These are phyloP conservation scores for Coregonus sp. DNA, from an alignment of 2,797 vertebrate genomes.

Conservation along the genomic window DNA sequence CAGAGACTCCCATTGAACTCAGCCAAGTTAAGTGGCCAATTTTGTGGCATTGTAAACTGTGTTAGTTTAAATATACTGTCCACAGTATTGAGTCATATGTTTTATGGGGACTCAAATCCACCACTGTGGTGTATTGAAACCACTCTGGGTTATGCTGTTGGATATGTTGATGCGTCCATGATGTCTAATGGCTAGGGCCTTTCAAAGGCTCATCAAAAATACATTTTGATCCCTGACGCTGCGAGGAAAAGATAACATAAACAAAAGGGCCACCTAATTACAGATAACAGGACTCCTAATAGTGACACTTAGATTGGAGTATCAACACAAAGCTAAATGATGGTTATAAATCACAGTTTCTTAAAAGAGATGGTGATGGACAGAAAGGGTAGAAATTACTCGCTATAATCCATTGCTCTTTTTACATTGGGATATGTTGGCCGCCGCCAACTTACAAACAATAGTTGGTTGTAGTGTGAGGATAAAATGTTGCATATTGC, in stretches of 20 bases:
- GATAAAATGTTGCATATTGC: not conserved
- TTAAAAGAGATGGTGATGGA: constrained; percentile 7
- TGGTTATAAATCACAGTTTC: constrained; percentile 28
- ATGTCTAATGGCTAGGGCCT: not conserved
- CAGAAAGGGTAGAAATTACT: constrained; percentile 10
- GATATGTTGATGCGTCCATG: constrained; percentile 13
- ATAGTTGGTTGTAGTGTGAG: not conserved
- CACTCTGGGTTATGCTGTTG: not conserved
- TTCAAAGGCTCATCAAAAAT: not conserved
- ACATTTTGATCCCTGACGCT: not conserved
- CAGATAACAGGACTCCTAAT: constrained; percentile 41
- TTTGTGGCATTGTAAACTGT: constrained; percentile 33
- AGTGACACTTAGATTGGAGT: constrained; percentile 35
- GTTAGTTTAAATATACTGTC: constrained; percentile 36
- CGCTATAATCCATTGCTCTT: not conserved
- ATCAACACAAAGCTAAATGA: constrained; percentile 54
- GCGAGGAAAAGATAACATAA: constrained; percentile 11
- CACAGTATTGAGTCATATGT: constrained; percentile 7
- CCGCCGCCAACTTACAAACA: too few species aligned
- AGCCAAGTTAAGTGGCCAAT: constrained; percentile 37
- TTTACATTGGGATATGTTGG: too few species aligned
- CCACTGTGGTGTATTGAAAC: constrained; percentile 18
- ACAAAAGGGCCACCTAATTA: constrained; percentile 54
- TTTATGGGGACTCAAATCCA: constrained; percentile 25
- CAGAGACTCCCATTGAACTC: constrained; percentile 26